These are phyloP conservation scores for pig (Sus scrofa) DNA, from an alignment of 2,113 vertebrate species.

Conservation along the genomic window T2T-Sscrofa CM000825.6:46598501-46599000, in stretches of 20 bases:
- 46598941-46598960: neutral
- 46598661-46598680: accelerated
- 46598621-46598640: accelerated
- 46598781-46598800: neutral
- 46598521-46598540: accelerated
- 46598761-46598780: neutral
- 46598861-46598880: neutral
- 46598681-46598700: accelerated
- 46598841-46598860: neutral
- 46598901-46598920: neutral
- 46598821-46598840: neutral
- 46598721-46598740: neutral
- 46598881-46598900: neutral
- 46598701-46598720: neutral
- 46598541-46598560: neutral
- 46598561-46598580: neutral
- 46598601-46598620: neutral
- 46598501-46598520: neutral
- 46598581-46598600: neutral
- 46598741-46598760: neutral
- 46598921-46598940: neutral
- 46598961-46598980: neutral
- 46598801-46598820: neutral
- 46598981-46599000: neutral
- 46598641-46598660: neutral